Conservation (phyloP, 1,140 invertebrate species). For the Bilobella aurantiaca region DNA sequence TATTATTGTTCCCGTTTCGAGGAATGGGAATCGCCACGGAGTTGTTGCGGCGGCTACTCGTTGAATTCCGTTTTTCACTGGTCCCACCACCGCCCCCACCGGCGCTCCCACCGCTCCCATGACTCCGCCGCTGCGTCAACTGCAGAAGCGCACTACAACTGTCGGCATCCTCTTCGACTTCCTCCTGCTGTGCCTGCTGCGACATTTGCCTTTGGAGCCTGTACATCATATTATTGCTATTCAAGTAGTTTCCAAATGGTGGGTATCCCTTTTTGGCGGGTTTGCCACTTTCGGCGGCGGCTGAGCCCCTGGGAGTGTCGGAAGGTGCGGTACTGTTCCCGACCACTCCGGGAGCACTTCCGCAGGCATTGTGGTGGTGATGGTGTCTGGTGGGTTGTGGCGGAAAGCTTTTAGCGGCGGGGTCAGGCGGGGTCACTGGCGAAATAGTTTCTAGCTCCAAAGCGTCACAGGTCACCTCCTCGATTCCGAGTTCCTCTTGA, state of each 20-base stretch:
- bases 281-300: background rate
- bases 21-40: constrained; percentile 13
- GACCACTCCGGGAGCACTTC: background rate
- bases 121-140: background rate
- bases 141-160: constrained; percentile 24
- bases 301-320: background rate
- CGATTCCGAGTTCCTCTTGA: background rate
- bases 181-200: background rate
- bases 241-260: constrained; percentile 8
- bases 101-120: too few relatives aligned
- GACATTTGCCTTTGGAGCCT: background rate
- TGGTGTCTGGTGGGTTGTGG: constrained; percentile 14
- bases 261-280: background rate
- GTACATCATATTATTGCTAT: constrained; percentile 11
- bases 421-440: background rate
- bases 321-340: background rate
- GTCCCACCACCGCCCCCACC: background rate
- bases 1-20: constrained; percentile 32
- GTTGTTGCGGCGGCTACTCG: background rate
- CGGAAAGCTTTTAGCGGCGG: background rate
- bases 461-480: background rate
- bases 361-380: constrained; percentile 11
- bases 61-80: background rate
- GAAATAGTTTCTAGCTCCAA: background rate
- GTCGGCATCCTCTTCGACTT: constrained; percentile 27